Percentiles rank a stretch among this genome's conserved stretches.
phyloP scores from a whole-genome alignment of 2,888 invertebrate genomes.

The Apamea crenata region DNA sequence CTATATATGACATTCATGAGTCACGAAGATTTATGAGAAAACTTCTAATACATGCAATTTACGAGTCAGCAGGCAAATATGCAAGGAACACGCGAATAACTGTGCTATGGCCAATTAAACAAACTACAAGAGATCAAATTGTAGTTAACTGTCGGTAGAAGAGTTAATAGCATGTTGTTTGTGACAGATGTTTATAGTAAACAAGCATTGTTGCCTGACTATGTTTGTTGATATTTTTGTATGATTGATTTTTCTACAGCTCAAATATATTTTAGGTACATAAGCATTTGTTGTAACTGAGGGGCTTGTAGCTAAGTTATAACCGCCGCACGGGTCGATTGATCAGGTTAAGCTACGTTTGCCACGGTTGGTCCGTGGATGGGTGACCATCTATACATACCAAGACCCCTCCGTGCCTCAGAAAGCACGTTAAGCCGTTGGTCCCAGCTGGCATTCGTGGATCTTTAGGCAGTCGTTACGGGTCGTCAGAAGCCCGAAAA shows the following conservation, averaged over 20 bases:
- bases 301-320: neutral
- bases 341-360: no score
- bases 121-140: conserved; percentile 32
- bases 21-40: conserved; percentile 26
- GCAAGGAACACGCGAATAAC: conserved; percentile 42
- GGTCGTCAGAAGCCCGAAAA: no score
- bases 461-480: no score
- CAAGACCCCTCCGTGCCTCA: no score
- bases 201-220: conserved; percentile 26
- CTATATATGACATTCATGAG: conserved; percentile 6
- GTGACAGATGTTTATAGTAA: conserved; percentile 43
- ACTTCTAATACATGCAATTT: conserved; percentile 38
- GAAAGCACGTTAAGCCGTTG: no score
- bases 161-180: conserved; percentile 36
- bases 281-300: neutral
- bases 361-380: no score
- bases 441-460: no score
- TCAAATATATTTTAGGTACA: neutral
- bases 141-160: conserved; percentile 42
- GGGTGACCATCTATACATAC: no score
- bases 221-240: conserved; percentile 16
- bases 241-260: neutral
- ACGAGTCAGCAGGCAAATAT: conserved; percentile 32
- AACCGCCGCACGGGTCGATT: no score
- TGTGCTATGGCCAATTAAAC: conserved; percentile 28